Evolutionary conservation across 2,113 vertebrate species (phyloP), one percentile per base, ranked within the genome.

Genomic region (Brachionichthys hirsutus): DNA sequence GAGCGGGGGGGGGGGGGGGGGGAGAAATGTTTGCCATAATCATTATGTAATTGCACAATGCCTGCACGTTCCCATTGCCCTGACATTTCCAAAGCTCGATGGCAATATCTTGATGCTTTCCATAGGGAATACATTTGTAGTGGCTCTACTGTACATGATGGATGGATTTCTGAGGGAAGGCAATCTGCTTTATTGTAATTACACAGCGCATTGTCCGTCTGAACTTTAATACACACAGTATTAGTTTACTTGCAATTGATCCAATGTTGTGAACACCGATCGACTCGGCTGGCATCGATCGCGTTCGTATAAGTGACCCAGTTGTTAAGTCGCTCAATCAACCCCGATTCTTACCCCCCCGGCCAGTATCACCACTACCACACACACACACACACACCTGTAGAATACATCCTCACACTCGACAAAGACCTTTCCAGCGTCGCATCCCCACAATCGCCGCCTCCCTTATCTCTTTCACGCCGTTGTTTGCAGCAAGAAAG

Each of bases 81-180:
- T 91, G 88, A 92, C 89, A 92, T 91, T 91, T 89, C 73, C 48
- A 90, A 85, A 76, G 79, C 83, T 90, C 78, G 73, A 87, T 90
- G 78, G 83, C 86, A 89, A 88, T 89, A 88, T 89, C 87, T 86
- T 87, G 85, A 86, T 81, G 77, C 82, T 85, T 80, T 74, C 86
- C 74, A 73, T 75, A 61, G 87, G 89, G 86, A 88, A 73, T 80
- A 77, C 74, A 70, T 82, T 82, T 85, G 74, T 64, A 84, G 75
- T 59, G 77, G 77, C 72, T 70, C 51, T 66, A 64, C 71, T 70
- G 83, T 74, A 70, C 71, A 79, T 88, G 87, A 88, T 86, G 78
- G 81, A 87, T 88, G 77, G 70, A 75, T 87, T 88, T 86, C 82
- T 71, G 60, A 72, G 80, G 76, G 80, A 62, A 82, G 67, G 80